A percentile compares a stretch with the other conserved stretches of the same genome.
Conservation (phyloP, 2,113 vertebrate genomes). For the Alosa alosa region DNA sequence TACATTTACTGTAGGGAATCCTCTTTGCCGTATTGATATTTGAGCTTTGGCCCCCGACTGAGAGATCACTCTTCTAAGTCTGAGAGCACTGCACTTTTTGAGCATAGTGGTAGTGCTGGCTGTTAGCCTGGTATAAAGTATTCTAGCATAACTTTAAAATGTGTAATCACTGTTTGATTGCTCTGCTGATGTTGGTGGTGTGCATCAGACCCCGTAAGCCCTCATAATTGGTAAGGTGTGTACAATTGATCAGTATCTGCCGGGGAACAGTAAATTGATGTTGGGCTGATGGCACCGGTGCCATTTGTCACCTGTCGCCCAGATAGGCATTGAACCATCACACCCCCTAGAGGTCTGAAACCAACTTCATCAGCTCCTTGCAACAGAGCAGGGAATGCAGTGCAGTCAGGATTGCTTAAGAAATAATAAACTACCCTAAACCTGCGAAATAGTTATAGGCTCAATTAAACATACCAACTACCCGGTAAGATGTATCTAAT, state of each 20-base stretch:
- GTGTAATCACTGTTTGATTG: too few relatives aligned
- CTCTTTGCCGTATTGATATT: too few relatives aligned
- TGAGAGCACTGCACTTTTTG: too few relatives aligned
- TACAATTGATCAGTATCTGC: background rate
- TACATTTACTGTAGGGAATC: too few relatives aligned
- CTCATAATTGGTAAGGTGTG: background rate
- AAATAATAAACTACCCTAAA: background rate
- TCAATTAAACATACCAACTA: background rate
- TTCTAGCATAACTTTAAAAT: too few relatives aligned
- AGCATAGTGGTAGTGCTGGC: too few relatives aligned
- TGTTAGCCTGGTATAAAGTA: too few relatives aligned
- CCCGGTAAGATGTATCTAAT: background rate
- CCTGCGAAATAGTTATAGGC: background rate
- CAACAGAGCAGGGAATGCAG: background rate
- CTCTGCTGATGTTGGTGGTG: background rate
- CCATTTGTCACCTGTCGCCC: background rate
- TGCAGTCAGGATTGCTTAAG: background rate
- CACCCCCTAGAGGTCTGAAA: background rate
- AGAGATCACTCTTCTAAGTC: too few relatives aligned
- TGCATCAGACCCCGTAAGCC: background rate
- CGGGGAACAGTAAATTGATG: background rate
- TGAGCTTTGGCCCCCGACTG: too few relatives aligned
- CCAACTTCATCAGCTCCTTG: background rate
- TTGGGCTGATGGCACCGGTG: background rate
- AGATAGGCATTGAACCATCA: background rate